Evolutionary conservation across 2,113 vertebrate genomes (phyloP), one percentile per base, ranked within the genome.

Genomic region (Centrocercus urophasianus): DNA sequence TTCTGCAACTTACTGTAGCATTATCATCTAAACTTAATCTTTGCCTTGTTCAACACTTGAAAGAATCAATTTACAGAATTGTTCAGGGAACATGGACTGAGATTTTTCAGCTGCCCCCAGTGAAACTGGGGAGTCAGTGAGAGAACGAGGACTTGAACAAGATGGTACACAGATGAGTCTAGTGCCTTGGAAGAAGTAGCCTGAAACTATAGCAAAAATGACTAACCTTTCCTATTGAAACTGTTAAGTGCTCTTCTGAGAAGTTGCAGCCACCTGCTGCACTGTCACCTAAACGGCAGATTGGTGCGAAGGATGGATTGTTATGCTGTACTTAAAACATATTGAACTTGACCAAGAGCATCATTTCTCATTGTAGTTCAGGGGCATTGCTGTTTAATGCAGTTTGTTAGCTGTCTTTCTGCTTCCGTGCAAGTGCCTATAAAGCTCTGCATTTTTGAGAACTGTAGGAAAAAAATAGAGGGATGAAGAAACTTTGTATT

Each of bases 81-180:
- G 72, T 87, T 70, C 67, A 89, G 71, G 71, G 61, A 90, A 75
- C 13, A 19, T 0, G 2, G 48, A 19, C 4, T 83, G 42, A 75
- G 57, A 47, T 76, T 92, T 92, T 94, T 96, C 48, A 82, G 27
- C n/a, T 94, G 59, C 54, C 30, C 42, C 42, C 66, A 50, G 59
- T 85, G 81, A 89, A 84, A 21, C 19, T 82, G 59, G 10, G 69
- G 14, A 83, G 63, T 48, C 52, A 69, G 32, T 34, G 38, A 66
- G 72, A 80, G 65, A 80, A 42, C 40, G 28, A 40, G 27, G 40
- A n/a, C 27, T 85, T 6, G 13, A 69, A 56, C 27, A 57, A 16
- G 38, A 3, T n/a, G 52, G 20, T 48, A 34, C 30, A 36, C n/a
- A 66, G 70, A 50, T 67, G 61, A 17, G 40, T 27, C 71, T 84